Base-by-base conservation (phyloP, 2,888 invertebrate species). In the Drosophila hamatofila region DNA sequence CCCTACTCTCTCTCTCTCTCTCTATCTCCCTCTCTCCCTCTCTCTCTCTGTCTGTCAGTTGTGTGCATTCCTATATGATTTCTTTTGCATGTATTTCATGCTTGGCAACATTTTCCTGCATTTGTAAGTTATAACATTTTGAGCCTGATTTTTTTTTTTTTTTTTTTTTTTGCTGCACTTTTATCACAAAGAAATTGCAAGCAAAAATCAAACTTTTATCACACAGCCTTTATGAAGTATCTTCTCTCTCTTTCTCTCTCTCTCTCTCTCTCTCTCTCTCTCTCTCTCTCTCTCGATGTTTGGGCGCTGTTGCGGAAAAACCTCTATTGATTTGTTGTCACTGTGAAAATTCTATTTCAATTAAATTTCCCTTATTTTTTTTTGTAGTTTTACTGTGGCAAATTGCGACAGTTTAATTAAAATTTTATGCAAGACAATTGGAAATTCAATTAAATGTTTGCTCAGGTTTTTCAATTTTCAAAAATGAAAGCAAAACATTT, bases 361-460 rank as follows among this genome's bases (percentile, higher is more conserved):
- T 57, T 44, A 56, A 30, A 42, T 33, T 44, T 44, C 33, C 52
- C 23, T 27, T 18, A 1, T 37, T 8, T 33, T 35, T 18, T 21
- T 18, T 21, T 51, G 35, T 16, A 6, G 35, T 52, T 30, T 16
- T 33, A 3, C 33, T 52, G 33, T 33, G 30, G 21, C 33, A 25
- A 54, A 54, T 39, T 54, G 25, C 54, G 54, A 54, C 54, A 54
- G 39, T 25, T 54, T 54, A 54, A 54, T 54, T 54, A 54, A 39
- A 54, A 54, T 54, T 54, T 54, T 23, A 25, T 54, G 39, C 54
- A 54, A 12, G 39, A 27, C 54, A 54, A 59, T 27, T 14, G 39
- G 5, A 54, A 54, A 54, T 54, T 18, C 54, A 54, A 54, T 54
- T 54, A 39, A 18, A 37, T 39, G 5, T 54, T 54, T 54, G 25